phyloP scores from a whole-genome alignment of 1,140 invertebrate genomes.

The Ostrea edulis region DNA sequence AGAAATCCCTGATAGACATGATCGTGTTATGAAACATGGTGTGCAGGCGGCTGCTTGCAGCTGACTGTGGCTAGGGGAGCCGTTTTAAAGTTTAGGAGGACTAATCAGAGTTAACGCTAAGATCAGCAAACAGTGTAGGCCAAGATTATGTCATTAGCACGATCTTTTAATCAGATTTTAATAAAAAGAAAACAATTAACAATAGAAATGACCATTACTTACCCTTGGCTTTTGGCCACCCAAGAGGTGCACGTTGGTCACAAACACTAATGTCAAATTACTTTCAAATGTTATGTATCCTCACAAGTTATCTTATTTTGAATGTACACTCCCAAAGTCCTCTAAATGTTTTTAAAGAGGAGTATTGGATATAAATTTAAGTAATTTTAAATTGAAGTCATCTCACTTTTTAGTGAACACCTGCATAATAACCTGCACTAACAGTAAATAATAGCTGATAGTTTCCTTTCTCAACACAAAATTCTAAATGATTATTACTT shows the following conservation, averaged over 20 bases:
- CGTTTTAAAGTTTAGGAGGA: not conserved
- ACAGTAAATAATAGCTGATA: not conserved
- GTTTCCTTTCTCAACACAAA: not conserved
- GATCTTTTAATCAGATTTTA: conserved; percentile 32
- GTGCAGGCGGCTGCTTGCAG: not conserved
- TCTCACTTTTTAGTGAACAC: conserved; percentile 3
- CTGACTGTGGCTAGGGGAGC: not conserved
- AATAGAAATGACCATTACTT: conserved; percentile 29
- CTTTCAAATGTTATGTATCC: not conserved
- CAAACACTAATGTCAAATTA: not conserved
- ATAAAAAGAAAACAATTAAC: conserved; percentile 20
- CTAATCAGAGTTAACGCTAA: conserved; percentile 16
- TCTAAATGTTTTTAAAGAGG: not conserved
- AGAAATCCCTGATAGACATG: not conserved
- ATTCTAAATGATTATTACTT: not conserved
- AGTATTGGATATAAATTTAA: not conserved
- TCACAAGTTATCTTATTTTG: not conserved
- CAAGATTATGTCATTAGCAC: conserved; percentile 35
- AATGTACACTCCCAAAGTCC: not conserved
- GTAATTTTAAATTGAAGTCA: not conserved
- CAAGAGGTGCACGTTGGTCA: not conserved
- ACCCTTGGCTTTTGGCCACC: conserved; percentile 20
- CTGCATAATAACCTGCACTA: conserved; percentile 7
- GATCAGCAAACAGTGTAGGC: conserved; percentile 14
- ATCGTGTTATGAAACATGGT: not conserved